phyloP scores from a whole-genome alignment of 2,888 invertebrate genomes.

The Helobdella robusta region DNA sequence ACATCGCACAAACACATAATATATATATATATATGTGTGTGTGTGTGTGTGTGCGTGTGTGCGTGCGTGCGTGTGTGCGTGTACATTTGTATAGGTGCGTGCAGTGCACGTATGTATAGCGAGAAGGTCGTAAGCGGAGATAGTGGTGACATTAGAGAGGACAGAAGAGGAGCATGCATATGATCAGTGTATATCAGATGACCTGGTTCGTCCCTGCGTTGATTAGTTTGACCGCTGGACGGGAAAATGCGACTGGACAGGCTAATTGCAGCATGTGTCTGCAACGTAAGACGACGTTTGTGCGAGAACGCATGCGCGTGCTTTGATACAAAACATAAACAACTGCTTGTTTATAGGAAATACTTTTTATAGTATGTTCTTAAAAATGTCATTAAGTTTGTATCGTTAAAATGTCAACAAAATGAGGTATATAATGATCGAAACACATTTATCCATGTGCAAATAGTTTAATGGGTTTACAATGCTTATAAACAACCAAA shows the following conservation, averaged over 20 bases:
- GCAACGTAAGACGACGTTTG: too few relatives aligned
- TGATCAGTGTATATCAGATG: slow-evolving; percentile 15
- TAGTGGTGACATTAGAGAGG: neutral
- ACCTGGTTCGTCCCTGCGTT: slow-evolving; percentile 20
- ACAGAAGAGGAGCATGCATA: slow-evolving; percentile 1
- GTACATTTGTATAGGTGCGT: slow-evolving; percentile 5
- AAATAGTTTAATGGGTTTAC: too few relatives aligned
- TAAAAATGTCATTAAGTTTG: too few relatives aligned
- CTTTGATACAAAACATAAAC: too few relatives aligned
- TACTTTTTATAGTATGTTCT: too few relatives aligned
- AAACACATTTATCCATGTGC: too few relatives aligned
- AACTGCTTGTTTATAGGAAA: too few relatives aligned
- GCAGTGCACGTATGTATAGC: neutral
- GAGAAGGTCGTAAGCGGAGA: slow-evolving; percentile 1
- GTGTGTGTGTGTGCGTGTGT: slow-evolving; percentile 14
- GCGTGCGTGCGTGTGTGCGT: slow-evolving; percentile 10
- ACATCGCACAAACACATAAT: too few relatives aligned
- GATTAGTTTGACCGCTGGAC: slow-evolving; percentile 28
- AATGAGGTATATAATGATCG: too few relatives aligned
- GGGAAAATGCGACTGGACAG: slow-evolving; percentile 24
- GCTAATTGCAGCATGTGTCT: slow-evolving; percentile 20
- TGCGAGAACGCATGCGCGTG: too few relatives aligned
- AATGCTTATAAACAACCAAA: too few relatives aligned
- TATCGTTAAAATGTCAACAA: too few relatives aligned
- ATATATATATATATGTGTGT: neutral